Base-by-base conservation (phyloP, 2,888 invertebrate species). In the Cheilosia vernalis region DNA sequence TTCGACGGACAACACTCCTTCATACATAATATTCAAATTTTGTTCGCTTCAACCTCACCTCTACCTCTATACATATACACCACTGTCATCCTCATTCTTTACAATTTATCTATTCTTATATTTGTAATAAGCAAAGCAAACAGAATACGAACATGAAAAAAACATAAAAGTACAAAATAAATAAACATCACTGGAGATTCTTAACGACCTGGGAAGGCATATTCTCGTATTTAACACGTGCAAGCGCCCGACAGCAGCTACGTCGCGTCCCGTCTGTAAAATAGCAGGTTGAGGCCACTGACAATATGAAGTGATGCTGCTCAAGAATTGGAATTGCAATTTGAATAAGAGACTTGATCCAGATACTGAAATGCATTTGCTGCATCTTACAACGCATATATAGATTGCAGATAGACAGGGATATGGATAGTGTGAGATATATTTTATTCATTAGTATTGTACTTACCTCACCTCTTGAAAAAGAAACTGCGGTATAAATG, bases 71-170 rank as follows among this genome's bases (percentile, higher is more conserved):
- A 9, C 17, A 47, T 17, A 17, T n/a, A 47, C 17, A 19, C 21
- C 49, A 24, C 49, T 21, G 13, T 53, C 30, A 53, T 53, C 53
- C 27, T 27, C 53, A 17, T 53, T 53, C 53, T 53, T 53, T 53
- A 30, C 53, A 53, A 53, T 30, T 30, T 53, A 6, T 17, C 30
- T 30, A 15, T 27, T n/a, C 13, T 56, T 37, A 13, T 37, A 10
- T 56, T 55, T 55, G n/a, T 24, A 56, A 37, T 56, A 56, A 56
- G 33, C 30, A 56, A 56, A 56, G 56, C 33, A 56, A 56, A 56
- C 37, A 37, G 37, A 56, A 56, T 37, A 21, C 1, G 19, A 10
- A 21, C 10, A 9, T 10, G 1, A 13, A 37, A 49, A 19, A 49
- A 3, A 13, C 49, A 44, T 44, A 44, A 44, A 47, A 17, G 37